Evolutionary conservation across 2,888 invertebrate genomes (phyloP).

Genomic region (Drosophila merina): DNA sequence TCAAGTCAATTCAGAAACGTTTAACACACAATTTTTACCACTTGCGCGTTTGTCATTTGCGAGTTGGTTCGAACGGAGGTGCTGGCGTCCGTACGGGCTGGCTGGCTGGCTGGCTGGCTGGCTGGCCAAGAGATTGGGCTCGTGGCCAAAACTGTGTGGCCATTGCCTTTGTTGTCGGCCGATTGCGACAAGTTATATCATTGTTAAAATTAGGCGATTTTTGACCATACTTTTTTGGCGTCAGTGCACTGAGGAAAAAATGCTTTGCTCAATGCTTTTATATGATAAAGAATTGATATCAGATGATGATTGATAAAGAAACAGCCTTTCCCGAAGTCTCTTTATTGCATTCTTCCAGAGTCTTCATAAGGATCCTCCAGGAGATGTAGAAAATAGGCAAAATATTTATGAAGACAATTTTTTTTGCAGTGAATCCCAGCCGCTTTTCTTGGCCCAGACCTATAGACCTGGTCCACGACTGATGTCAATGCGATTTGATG

Average conservation of each 20-base stretch:
- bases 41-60: conserved; percentile 64
- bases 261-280: neutral
- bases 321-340: no score
- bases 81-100: neutral
- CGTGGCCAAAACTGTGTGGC: conserved; percentile 68
- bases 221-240: conserved; percentile 43
- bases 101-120: conserved; percentile 23
- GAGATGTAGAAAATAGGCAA: no score
- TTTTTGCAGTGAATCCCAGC: neutral
- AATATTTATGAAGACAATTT: neutral
- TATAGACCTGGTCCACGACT: conserved; percentile 27
- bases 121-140: conserved; percentile 66
- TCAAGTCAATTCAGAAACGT: conserved; percentile 80
- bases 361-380: no score
- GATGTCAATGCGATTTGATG: conserved; percentile 43
- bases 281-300: neutral
- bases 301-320: no score
- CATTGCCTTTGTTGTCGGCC: conserved; percentile 39
- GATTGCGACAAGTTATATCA: conserved; percentile 81
- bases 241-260: conserved; percentile 28
- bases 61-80: conserved; percentile 13
- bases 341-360: no score
- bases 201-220: conserved; percentile 81
- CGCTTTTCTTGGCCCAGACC: conserved; percentile 20
- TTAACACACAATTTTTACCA: conserved; percentile 73